A percentile compares a stretch with the other conserved stretches of the same genome.
phyloP scores from a whole-genome alignment of 2,797 vertebrate species.

The Microtus obscurus region DNA sequence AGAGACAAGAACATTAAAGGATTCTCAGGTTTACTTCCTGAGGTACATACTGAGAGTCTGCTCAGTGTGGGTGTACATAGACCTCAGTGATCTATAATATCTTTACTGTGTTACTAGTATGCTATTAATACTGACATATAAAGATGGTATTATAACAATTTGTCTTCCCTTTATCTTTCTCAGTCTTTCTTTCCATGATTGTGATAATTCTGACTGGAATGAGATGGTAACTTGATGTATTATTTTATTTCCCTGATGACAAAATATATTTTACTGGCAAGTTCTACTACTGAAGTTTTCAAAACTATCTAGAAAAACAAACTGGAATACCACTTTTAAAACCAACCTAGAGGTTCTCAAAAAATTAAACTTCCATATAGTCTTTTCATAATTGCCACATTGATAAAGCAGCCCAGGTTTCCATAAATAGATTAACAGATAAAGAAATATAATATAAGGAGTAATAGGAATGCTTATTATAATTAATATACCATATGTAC shows the following conservation, averaged over 20 bases:
- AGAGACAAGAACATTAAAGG: neutral
- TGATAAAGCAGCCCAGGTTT: no score
- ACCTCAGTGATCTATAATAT: neutral
- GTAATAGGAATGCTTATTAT: neutral
- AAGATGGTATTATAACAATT: neutral
- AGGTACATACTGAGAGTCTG: neutral
- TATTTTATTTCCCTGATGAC: neutral
- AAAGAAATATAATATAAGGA: neutral
- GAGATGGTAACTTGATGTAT: neutral
- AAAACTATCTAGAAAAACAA: neutral
- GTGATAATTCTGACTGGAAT: no score
- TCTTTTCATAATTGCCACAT: neutral
- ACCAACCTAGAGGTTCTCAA: neutral
- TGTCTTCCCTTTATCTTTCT: neutral
- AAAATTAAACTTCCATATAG: neutral
- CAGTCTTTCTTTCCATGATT: neutral
- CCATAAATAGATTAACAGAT: neutral
- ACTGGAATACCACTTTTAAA: neutral
- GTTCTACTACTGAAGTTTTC: neutral
- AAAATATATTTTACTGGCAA: neutral
- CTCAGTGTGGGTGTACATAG: neutral
- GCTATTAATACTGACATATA: neutral
- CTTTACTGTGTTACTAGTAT: neutral
- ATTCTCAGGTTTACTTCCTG: neutral
- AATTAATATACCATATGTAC: neutral